Percentiles rank a stretch among this genome's conserved stretches.
Evolutionary conservation across 2,797 vertebrate genomes (phyloP).

Genomic region (Manis crassicaudata): DNA sequence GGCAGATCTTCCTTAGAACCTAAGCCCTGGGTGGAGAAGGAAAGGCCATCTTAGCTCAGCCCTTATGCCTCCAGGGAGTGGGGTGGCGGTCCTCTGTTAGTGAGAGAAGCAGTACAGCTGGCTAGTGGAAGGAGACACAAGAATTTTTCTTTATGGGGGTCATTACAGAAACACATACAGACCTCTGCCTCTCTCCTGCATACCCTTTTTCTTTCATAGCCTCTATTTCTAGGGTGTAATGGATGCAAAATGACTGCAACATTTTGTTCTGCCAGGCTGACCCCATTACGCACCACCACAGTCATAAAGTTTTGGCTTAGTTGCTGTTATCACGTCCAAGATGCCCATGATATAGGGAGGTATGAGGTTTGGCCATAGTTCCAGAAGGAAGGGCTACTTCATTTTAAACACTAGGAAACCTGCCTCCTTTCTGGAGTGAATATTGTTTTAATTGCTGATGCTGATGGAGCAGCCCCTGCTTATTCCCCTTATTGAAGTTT

Average conservation of each 20-base stretch:
- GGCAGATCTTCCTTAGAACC: not conserved
- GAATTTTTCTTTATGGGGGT: constrained; percentile 38
- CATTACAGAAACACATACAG: constrained; percentile 52
- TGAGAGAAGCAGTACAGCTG: not conserved
- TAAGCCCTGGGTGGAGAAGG: not conserved
- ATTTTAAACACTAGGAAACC: constrained; percentile 44
- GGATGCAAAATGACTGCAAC: constrained; percentile 68
- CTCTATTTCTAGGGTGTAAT: constrained; percentile 69
- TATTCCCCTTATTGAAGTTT: not conserved
- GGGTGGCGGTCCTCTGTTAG: not conserved
- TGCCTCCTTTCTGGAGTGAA: not conserved
- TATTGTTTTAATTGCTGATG: constrained; percentile 18
- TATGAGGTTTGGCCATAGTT: constrained; percentile 49
- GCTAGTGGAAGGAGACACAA: constrained; percentile 59
- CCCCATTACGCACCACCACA: constrained; percentile 8
- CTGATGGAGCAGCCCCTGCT: not conserved
- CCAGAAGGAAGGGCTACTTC: constrained; percentile 41
- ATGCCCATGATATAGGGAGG: constrained; percentile 62
- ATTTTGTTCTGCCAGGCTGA: constrained; percentile 75
- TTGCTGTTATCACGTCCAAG: constrained; percentile 73
- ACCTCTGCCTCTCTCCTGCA: constrained; percentile 47
- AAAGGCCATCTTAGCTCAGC: not conserved
- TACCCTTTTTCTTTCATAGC: constrained; percentile 20
- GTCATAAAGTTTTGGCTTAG: constrained; percentile 73
- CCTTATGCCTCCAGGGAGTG: not conserved